Base-by-base conservation (phyloP, 2,113 vertebrate species). In the Pluvianellus socialis region DNA sequence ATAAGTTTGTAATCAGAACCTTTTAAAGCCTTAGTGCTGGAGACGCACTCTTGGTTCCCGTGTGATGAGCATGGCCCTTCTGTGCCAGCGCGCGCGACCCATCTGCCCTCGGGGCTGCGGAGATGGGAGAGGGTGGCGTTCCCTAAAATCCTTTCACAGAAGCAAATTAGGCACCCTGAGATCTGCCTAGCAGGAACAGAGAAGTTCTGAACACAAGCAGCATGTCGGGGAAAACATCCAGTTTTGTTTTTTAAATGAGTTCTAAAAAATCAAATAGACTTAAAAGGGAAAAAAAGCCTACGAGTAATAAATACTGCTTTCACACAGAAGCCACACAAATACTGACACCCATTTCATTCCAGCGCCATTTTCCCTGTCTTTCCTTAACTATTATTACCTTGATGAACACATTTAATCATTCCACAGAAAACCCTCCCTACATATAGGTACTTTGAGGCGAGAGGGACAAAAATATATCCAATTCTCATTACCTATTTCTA, bases 1-100 rank as follows among this genome's bases (percentile, higher is more conserved):
- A 0, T 19, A 35, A 68, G 21, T n/a, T 56, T 26, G 33, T 7
- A 4, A 27, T 23, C 15, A 22, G 49, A 62, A 47, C 4, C 18
- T 70, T 16, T 61, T 1, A 12, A 80, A 38, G 10, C 6, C 27
- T 10, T 8, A 5, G 24, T 4, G 38, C 28, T 52, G 42, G 27
- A 30, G 68, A 12, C 1, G 4, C 26, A 0, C 11, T 18, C 40
- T 2, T 3, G 65, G 82, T 11, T 14, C 6, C 8, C 5, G 2
- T 0, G 26, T 2, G 45, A 44, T 1, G 52, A 50, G 62, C 70
- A 14, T 28, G 12, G 38, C 26, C 65, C 44, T 30, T 6, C 52
- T 10, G 53, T 22, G 38, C 10, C 22, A 5, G 9, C 22, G 8
- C 28, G 0, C 0, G 0, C 4, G 1, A 0, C 4, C 66, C 52